Evolutionary conservation across 2,888 invertebrate species (phyloP).

Genomic region (Drosophila engyochracea): DNA sequence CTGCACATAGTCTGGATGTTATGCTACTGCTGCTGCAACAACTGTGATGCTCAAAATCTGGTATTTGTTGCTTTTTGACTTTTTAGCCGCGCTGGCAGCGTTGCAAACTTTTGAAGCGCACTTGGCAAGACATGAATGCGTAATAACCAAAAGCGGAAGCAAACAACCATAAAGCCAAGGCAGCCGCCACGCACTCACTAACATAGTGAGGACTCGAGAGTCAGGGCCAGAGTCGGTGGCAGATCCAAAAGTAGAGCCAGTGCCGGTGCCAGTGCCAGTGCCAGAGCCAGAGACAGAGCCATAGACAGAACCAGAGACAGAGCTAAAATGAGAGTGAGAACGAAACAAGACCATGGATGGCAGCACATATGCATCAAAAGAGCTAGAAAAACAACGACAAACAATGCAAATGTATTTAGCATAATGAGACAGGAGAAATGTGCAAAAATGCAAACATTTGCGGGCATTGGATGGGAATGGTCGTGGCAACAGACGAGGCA

Average conservation of each 20-base stretch:
- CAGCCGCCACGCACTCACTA: constrained; percentile 56
- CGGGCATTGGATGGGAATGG: constrained; percentile 49
- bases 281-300: neutral
- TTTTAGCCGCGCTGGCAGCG: constrained; percentile 60
- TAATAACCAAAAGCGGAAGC: constrained; percentile 81
- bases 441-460: constrained; percentile 82
- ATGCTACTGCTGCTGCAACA: constrained; percentile 31
- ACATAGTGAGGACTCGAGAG: constrained; percentile 26
- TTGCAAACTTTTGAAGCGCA: constrained; percentile 79
- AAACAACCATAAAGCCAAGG: constrained; percentile 81
- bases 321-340: constrained; percentile 22
- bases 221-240: constrained; percentile 2
- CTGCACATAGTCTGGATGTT: constrained; percentile 53
- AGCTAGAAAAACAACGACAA: constrained; percentile 83
- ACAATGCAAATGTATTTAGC: constrained; percentile 84
- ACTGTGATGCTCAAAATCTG: constrained; percentile 75
- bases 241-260: neutral
- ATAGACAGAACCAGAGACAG: constrained; percentile 2
- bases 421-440: constrained; percentile 83
- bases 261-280: too few species aligned
- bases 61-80: constrained; percentile 80
- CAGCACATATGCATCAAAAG: constrained; percentile 82
- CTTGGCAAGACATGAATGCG: constrained; percentile 82
- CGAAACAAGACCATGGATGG: constrained; percentile 27
- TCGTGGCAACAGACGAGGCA: constrained; percentile 12